phyloP scores from a whole-genome alignment of 2,113 vertebrate genomes.

The Drymodes brunneopygia region DNA sequence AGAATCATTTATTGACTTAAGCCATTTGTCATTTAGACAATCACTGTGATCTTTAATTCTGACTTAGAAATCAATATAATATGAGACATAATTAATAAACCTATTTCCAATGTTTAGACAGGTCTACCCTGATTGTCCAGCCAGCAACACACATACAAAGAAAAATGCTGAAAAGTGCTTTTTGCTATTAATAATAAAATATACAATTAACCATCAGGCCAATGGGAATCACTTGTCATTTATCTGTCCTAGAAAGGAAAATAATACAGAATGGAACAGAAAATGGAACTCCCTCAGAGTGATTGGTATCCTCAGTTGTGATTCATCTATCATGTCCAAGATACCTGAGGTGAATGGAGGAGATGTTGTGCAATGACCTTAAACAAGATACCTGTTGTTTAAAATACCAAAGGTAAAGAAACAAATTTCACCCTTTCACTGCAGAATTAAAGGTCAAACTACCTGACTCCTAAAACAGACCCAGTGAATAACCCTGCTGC shows the following conservation, averaged over 20 bases:
- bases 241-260: neutral
- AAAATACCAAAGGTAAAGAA: neutral
- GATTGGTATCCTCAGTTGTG: neutral
- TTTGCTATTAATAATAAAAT: neutral
- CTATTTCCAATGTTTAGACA: neutral
- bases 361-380: neutral
- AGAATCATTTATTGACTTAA: neutral
- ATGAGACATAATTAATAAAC: neutral
- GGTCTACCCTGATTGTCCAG: neutral
- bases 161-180: neutral
- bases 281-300: neutral
- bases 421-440: neutral
- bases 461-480: neutral
- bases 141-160: neutral
- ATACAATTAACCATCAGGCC: neutral
- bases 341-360: neutral
- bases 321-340: neutral
- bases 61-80: neutral
- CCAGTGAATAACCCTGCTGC: neutral
- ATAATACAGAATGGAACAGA: neutral
- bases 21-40: neutral
- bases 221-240: neutral
- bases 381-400: neutral
- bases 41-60: neutral
- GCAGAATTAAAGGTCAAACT: neutral